Percentiles rank a stretch among this genome's conserved stretches.
Conservation (phyloP, 1,140 invertebrate species). For the Trachelipus rathkii region DNA sequence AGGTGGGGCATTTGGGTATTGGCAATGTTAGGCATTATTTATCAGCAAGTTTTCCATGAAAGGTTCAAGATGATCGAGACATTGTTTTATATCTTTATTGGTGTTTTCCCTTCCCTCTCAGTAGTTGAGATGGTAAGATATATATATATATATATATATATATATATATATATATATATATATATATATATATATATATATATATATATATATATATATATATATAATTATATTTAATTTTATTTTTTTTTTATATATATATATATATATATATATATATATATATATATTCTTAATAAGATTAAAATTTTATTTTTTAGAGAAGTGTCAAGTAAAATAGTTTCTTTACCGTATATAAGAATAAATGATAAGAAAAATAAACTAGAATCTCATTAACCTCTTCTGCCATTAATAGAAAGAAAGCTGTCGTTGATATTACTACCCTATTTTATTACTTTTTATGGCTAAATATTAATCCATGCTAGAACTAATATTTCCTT, state of each 20-base stretch:
- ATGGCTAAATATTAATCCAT: too few species aligned
- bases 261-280: not conserved
- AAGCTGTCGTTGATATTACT: too few species aligned
- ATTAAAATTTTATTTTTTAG: too few species aligned
- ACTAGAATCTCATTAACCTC: too few species aligned
- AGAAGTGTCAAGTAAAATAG: too few species aligned
- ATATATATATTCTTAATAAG: too few species aligned
- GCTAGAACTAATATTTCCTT: too few species aligned
- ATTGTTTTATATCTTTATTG: conserved; percentile 81
- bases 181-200: conserved; percentile 15
- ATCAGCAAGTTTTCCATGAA: conserved; percentile 89
- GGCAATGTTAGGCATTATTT: conserved; percentile 78
- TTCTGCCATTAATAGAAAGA: too few species aligned
- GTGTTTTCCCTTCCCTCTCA: conserved; percentile 70
- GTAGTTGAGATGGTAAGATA: conserved; percentile 54
- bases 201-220: conserved; percentile 13
- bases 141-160: conserved; percentile 10
- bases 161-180: conserved; percentile 15
- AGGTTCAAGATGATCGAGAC: conserved; percentile 88
- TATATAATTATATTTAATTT: not conserved
- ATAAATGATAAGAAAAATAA: too few species aligned
- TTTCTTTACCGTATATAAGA: too few species aligned
- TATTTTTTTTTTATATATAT: too few species aligned
- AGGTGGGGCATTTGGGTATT: conserved; percentile 76
- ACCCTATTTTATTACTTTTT: too few species aligned